Evolutionary conservation across 2,888 invertebrate genomes (phyloP), one percentile per base, ranked within the genome.

Genomic region (Callyntrura sp.): DNA sequence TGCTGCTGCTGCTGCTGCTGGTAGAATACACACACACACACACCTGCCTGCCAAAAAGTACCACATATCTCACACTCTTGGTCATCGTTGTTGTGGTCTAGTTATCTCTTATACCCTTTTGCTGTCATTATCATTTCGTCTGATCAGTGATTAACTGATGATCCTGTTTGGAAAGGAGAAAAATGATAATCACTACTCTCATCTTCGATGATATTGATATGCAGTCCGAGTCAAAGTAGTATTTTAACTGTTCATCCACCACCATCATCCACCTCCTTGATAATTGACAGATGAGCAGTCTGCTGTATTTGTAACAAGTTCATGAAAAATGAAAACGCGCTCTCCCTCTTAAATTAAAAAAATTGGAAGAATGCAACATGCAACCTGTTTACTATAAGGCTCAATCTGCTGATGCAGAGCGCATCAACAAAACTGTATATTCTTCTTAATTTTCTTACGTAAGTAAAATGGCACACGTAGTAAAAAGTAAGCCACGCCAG

Each of bases 291-390:
- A 35, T 45, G 68, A 68, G 48, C 62, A 65, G n/a, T n/a, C 65
- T 65, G 45, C n/a, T 70, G 51, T 20, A 76, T 78, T 51, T 88
- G 87, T 88, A 88, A 79, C 87, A 88, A 88, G 87, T 88, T 88
- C 87, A 88, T 70, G 62, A 86, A 79, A 79, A 57, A 62, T 9
- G 57, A 73, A 73, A 73, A 48, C 73, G 20, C 12, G 14, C 73
- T 78, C 20, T 78, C 55, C 28, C 60, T 79, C 35, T 35, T 35
- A 35, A 35, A 35, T 35, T 57, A 57, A 79, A 79, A 60, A 78
- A 79, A 25, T 62, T 6, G 62, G 62, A 23, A 17, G 23, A 14
- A 76, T 48, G 76, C 76, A 51, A 28, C 25, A 60, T 57, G 35
- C 51, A 23, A 51, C 25, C 48, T 73, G 45, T 48, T n/a, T 17